Evolutionary conservation across 2,888 invertebrate genomes (phyloP).

Genomic region (Drosophila neoperkinsi): DNA sequence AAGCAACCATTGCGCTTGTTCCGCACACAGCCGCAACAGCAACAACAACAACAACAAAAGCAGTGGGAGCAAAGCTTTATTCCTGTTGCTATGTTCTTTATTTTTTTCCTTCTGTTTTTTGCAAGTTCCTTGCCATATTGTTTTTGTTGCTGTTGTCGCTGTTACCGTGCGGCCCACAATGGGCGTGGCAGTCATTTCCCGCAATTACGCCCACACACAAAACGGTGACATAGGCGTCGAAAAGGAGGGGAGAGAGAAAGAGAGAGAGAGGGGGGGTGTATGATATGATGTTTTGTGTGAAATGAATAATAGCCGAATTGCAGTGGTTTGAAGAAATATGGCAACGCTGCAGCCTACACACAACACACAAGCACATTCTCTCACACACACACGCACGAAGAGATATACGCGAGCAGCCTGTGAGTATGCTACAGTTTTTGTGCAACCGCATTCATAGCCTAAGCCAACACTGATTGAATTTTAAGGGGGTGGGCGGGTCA

Average conservation of each 20-base stretch:
- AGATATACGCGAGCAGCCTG: constrained; percentile 55
- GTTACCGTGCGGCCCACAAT: constrained; percentile 63
- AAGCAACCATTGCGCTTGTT: constrained; percentile 74
- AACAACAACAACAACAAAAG: constrained; percentile 15
- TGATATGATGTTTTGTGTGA: constrained; percentile 33
- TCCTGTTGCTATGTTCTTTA: constrained; percentile 63
- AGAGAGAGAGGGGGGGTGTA: neutral
- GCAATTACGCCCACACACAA: constrained; percentile 72
- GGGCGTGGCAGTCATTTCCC: constrained; percentile 81
- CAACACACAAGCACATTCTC: neutral
- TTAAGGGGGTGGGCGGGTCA: neutral
- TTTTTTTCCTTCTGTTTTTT: constrained; percentile 36
- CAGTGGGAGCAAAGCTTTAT: constrained; percentile 29
- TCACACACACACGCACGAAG: neutral
- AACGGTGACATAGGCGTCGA: constrained; percentile 4
- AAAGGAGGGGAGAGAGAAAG: neutral
- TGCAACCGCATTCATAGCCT: constrained; percentile 6
- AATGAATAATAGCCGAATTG: constrained; percentile 62
- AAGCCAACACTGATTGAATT: constrained; percentile 33
- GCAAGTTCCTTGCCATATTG: constrained; percentile 32
- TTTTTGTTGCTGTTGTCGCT: constrained; percentile 33
- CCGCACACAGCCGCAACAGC: constrained; percentile 25
- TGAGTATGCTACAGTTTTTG: constrained; percentile 61
- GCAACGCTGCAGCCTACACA: constrained; percentile 47
- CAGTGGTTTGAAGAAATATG: constrained; percentile 44